Evolutionary conservation across 2,888 invertebrate genomes (phyloP).

Genomic region (Monochamus alternatus): DNA sequence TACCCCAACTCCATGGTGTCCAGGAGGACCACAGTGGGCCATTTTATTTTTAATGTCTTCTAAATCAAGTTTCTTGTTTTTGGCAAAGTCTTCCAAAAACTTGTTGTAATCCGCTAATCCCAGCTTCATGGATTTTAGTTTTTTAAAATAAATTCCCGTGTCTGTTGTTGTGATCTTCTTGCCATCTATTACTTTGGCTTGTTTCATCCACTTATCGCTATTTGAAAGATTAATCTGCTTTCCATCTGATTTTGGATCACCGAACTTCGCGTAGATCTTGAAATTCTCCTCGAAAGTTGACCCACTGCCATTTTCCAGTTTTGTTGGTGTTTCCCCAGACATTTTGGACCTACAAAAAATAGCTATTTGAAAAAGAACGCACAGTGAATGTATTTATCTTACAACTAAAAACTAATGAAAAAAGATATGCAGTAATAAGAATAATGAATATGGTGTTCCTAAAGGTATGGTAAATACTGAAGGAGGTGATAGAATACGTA

Average conservation of each 20-base stretch:
- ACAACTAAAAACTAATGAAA: no score
- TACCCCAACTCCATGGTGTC: conserved; percentile 72
- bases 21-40: conserved; percentile 86
- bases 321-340: conserved; percentile 58
- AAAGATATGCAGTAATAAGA: no score
- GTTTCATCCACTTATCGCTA: conserved; percentile 97
- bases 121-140: conserved; percentile 88
- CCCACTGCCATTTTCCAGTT: conserved; percentile 72
- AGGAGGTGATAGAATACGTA: no score
- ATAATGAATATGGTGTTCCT: no score
- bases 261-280: conserved; percentile 90
- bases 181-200: conserved; percentile 85
- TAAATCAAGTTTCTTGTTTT: conserved; percentile 86
- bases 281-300: conserved; percentile 79
- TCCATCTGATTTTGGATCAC: conserved; percentile 91
- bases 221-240: conserved; percentile 90
- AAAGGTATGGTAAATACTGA: no score
- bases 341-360: conserved; percentile 30
- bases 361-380: background rate
- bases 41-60: conserved; percentile 87
- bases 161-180: conserved; percentile 94
- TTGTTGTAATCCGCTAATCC: conserved; percentile 85
- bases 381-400: no score
- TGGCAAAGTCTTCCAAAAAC: conserved; percentile 89
- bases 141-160: conserved; percentile 92